Evolutionary conservation across 2,113 vertebrate genomes (phyloP), one percentile per base, ranked within the genome.

Genomic region (Aptenodytes patagonicus): DNA sequence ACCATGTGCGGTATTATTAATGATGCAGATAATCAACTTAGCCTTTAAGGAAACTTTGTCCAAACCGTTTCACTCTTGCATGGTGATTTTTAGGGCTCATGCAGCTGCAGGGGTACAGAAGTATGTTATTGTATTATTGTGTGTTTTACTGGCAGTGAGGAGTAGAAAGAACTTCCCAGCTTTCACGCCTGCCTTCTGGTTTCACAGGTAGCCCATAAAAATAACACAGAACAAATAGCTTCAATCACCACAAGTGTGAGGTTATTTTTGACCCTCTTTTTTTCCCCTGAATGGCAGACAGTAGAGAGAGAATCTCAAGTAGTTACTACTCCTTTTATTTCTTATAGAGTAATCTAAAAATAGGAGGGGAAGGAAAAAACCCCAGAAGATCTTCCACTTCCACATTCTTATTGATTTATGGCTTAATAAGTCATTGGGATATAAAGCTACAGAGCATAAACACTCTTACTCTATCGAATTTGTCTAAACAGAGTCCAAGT

Each of bases 171-270:
- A 69, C 83, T 62, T 91, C 34, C 17, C 66, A 54, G 54, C 70
- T 93, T 82, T 96, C 58, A 66, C 8, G 0, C 81, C 87, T 93
- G 85, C 55, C 54, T 94, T 83, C 62, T 77, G 19, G 62, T 75
- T 97, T 95, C 87, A 44, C 87, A 85, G 49, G 58, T 83, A 95
- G 62, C 78, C 95, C 81, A 31, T 70, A 93, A 95, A 93, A 95
- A 82, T 87, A 95, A 60, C 61, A 28, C n/a, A 26, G 84, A 94
- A 72, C 89, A 91, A 95, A 88, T 86, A 84, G 36, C 78, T 95
- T 89, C 54, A 73, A 0, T 85, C 0, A 2, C 81, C 70, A 20
- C 44, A 71, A 92, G 77, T 84, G 49, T 72, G 38, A 95, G 49
- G 44, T 69, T 90, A 69, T 80, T 96, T 90, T 69, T 94, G 62